phyloP scores from a whole-genome alignment of 1,140 invertebrate genomes.

The Drosophila arawakana region DNA sequence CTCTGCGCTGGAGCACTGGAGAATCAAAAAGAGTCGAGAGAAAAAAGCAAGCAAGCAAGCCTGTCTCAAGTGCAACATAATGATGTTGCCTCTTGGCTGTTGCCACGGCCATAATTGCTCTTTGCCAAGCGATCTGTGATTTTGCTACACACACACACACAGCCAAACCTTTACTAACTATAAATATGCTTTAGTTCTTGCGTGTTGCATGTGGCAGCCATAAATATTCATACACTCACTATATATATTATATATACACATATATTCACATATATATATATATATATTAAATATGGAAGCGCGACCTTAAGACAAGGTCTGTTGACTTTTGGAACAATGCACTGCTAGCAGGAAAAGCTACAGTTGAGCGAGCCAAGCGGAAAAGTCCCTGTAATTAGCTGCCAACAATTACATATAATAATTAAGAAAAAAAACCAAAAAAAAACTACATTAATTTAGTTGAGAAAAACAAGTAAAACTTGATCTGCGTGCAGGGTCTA shows the following conservation, averaged over 20 bases:
- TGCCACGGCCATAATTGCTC: conserved; percentile 53
- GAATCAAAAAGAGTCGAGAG: background rate
- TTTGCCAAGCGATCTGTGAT: conserved; percentile 46
- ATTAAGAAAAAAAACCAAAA: too few relatives aligned
- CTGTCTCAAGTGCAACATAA: conserved; percentile 54
- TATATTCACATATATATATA: background rate
- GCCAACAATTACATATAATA: too few relatives aligned
- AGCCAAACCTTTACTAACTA: conserved; percentile 15
- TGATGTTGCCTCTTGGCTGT: conserved; percentile 30
- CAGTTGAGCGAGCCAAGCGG: too few relatives aligned
- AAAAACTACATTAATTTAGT: too few relatives aligned
- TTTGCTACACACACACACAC: conserved; percentile 17
- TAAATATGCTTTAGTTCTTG: conserved; percentile 31
- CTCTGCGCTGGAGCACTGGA: conserved; percentile 3
- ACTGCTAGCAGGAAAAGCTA: background rate
- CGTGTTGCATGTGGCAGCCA: conserved; percentile 34
- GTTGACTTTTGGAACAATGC: conserved; percentile 15
- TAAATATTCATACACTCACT: conserved; percentile 44
- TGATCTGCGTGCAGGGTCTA: too few relatives aligned
- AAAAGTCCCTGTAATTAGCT: too few relatives aligned
- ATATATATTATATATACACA: background rate
- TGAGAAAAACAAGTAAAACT: too few relatives aligned
- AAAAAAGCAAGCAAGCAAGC: conserved; percentile 26
- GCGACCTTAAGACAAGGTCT: conserved; percentile 55
- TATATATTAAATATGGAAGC: background rate